phyloP scores from a whole-genome alignment of 2,888 invertebrate genomes.

The Phytoseiulus persimilis region DNA sequence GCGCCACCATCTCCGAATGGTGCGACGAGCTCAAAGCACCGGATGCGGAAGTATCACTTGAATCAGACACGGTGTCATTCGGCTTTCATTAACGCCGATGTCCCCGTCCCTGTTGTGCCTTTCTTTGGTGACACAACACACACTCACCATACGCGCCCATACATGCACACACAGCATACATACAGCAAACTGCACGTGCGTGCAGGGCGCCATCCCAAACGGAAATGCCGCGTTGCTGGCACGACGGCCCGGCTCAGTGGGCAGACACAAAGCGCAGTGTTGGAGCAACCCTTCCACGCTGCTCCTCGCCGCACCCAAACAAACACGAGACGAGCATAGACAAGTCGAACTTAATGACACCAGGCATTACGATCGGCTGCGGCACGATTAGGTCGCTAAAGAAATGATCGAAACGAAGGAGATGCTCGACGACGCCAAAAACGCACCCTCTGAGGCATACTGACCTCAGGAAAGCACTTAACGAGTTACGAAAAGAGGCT shows the following conservation, averaged over 20 bases:
- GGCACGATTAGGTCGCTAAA: too few species aligned
- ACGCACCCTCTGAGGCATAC: too few species aligned
- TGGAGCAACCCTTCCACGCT: neutral
- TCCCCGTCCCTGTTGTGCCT: neutral
- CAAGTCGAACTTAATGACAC: neutral
- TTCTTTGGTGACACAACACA: neutral
- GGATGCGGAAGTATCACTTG: neutral
- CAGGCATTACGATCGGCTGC: neutral
- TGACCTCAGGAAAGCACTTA: too few species aligned
- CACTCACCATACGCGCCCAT: neutral
- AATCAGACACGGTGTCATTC: conserved; percentile 19
- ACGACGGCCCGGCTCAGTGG: neutral
- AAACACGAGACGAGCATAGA: neutral
- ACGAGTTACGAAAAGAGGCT: too few species aligned
- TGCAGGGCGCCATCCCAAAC: neutral
- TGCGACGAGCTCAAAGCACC: neutral
- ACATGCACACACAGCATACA: neutral
- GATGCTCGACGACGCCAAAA: too few species aligned
- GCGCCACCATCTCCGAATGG: neutral
- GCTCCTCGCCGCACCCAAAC: neutral
- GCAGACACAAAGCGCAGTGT: neutral
- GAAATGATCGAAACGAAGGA: too few species aligned
- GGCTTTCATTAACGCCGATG: conserved; percentile 23
- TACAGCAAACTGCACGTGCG: neutral
- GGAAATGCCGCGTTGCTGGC: neutral